Conservation (phyloP, 2,888 invertebrate species). For the Drosophila melanosoma region DNA sequence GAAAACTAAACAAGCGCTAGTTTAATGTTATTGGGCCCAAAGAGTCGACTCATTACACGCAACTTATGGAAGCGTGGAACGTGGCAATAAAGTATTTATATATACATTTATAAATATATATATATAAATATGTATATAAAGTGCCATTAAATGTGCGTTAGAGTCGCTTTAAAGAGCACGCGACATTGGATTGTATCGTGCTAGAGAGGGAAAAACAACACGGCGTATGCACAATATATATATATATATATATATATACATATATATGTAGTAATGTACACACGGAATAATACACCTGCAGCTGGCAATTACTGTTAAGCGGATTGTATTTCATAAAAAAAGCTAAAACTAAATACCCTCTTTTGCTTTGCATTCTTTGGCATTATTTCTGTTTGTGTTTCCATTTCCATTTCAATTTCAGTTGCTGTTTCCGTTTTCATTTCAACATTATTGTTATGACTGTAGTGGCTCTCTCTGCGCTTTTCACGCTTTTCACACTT, state of each 20-base stretch:
- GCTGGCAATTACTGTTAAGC: slow-evolving; percentile 80
- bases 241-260: not conserved
- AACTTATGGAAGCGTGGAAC: slow-evolving; percentile 60
- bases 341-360: slow-evolving; percentile 68
- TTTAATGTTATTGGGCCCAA: slow-evolving; percentile 40
- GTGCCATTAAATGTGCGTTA: slow-evolving; percentile 60
- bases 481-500: slow-evolving; percentile 75
- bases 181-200: slow-evolving; percentile 42
- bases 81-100: slow-evolving; percentile 31
- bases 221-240: slow-evolving; percentile 7
- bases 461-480: slow-evolving; percentile 39
- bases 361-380: slow-evolving; percentile 39
- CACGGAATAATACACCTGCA: slow-evolving; percentile 39
- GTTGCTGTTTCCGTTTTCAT: slow-evolving; percentile 25
- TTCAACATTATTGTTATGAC: slow-evolving; percentile 60
- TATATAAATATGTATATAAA: slow-evolving; percentile 36
- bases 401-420: slow-evolving; percentile 19
- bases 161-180: slow-evolving; percentile 69
- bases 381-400: slow-evolving; percentile 22
- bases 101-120: not conserved
- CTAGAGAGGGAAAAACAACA: not conserved
- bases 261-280: slow-evolving; percentile 2
- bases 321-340: slow-evolving; percentile 70
- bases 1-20: slow-evolving; percentile 74
- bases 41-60: slow-evolving; percentile 61